Base-by-base conservation (phyloP, 2,888 invertebrate genomes). In the Epinotia brunnichana region DNA sequence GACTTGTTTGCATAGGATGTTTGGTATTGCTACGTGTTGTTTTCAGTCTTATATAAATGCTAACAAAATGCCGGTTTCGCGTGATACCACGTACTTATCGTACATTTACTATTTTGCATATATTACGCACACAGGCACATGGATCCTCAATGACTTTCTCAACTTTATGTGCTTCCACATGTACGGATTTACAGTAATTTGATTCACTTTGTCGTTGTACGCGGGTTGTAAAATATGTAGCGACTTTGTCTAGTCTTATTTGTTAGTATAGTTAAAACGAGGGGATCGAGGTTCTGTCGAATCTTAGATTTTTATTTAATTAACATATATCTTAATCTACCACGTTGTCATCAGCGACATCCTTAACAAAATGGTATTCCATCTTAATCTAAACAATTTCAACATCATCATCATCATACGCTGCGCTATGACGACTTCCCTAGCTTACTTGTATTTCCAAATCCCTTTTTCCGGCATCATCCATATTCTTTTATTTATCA, bases 41-140 rank as follows among this genome's bases (percentile, higher is more conserved):
- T 85, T 75, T 80, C 83, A 81, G 80, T 81, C 81, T 87, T 88
- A 88, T 90, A 88, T 90, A 87, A 90, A 91, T 90, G 90, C 82
- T 90, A 90, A 90, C 90, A 90, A 91, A 92, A 92, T 92, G 92
- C 88, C 81, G 83, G 85, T 84, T 87, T 92, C 85, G 92, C 92
- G 92, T 92, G 92, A 86, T 87, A 85, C 83, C 81, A 80, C 78
- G 82, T 88, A 91, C 88, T 92, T 92, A 91, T 83, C 85, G 84
- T 87, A 84, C 82, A 85, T 85, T 86, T 84, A 86, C 87, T 90
- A 90, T 90, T 92, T 91, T 91, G 92, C 92, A 92, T 92, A 90
- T 86, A 90, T 91, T 90, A 90, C 83, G 79, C 78, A 81, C 80
- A 77, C 79, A 77, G 82, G 82, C 84, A 64, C 54, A 62, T 68